Base-by-base conservation (phyloP, 2,888 invertebrate genomes). In the Furcula furcula region DNA sequence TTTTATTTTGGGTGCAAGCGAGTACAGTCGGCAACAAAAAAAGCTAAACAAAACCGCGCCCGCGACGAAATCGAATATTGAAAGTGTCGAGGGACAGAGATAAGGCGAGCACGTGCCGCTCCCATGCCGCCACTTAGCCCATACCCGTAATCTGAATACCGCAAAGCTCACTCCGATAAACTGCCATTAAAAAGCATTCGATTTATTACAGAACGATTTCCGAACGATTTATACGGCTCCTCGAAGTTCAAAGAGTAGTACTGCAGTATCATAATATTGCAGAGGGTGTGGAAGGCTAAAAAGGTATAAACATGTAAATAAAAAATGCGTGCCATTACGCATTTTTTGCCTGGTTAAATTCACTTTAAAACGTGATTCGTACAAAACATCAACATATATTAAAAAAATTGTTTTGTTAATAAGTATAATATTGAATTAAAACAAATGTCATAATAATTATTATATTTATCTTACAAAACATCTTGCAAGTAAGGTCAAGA, bases 111-210 rank as follows among this genome's bases (percentile, higher is more conserved):
- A 82, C 88, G 87, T 80, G 88, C 76, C 80, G 70, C 76, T 76
- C 79, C 83, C 83, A 67, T 59, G 75, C 76, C 76, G 71, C 80
- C 88, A 87, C 87, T 87, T 84, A 86, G 79, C 59, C 73, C 68
- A 65, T 64, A 59, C 70, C 64, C 66, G 81, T 82, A 86, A 87
- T 87, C 87, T 83, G 87, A 86, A 88, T 83, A 82, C 86, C 82
- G 78, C 82, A 84, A 84, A 82, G 85, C 86, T 81, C 77, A 85
- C 77, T 76, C 54, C 79, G 88, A 87, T 87, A 88, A 87, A 85
- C 82, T 74, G 77, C 88, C 88, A 88, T 88, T 88, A 87, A 88
- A 87, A 87, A 81, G 82, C 80, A 70, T 85, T 87, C 88, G 88
- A 88, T 88, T 87, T 88, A 88, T 88, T 88, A 80, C 83, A 57